Conservation (phyloP, 2,797 vertebrate species). For the Alauda arvensis region DNA sequence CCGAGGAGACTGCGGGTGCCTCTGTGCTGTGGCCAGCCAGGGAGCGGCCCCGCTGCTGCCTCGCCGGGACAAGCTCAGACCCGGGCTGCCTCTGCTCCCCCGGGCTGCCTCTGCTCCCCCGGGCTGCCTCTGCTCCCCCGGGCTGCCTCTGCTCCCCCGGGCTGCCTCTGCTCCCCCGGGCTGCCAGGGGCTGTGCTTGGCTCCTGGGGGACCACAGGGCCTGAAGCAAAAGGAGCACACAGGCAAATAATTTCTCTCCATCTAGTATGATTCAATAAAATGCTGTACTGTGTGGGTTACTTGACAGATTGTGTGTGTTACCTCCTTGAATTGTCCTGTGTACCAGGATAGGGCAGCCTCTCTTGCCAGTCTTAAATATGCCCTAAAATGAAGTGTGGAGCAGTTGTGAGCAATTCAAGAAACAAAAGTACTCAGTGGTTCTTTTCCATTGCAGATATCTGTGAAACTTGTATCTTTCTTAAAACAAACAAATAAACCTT, state of each 20-base stretch:
- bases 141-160: too few species aligned
- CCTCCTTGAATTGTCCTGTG: background rate
- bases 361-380: background rate
- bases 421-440: background rate
- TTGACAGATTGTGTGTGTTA: background rate
- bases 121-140: too few species aligned
- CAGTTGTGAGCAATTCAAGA: background rate
- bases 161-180: background rate
- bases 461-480: background rate
- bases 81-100: too few species aligned
- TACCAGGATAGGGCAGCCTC: background rate
- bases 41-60: rapidly evolving
- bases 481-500: background rate
- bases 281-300: background rate
- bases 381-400: background rate
- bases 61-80: rapidly evolving
- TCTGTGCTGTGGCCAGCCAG: rapidly evolving
- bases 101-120: background rate
- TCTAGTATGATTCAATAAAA: background rate
- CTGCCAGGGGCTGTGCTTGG: background rate
- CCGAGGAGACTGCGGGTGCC: rapidly evolving
- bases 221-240: rapidly evolving
- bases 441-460: background rate
- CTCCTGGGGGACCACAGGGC: rapidly evolving
- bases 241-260: background rate